Evolutionary conservation across 92 coral and sea anemone genomes (phyloP), one percentile per base, ranked within the genome.

Genomic region (Ricordea florida): DNA sequence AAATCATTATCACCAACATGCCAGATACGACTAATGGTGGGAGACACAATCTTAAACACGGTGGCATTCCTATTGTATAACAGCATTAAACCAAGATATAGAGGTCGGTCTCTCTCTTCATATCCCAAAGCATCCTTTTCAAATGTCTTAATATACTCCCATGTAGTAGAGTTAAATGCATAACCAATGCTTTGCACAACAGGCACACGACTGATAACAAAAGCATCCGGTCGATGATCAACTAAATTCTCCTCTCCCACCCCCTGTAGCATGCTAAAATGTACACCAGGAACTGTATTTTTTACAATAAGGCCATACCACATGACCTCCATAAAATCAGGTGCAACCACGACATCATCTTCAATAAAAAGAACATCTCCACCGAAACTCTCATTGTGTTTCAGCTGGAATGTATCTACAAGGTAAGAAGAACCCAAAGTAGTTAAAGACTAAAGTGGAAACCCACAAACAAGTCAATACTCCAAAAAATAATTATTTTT

Each of bases 1-100:
- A 79, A 34, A 40, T 80, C 81, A 47, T 72, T 86, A 8, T 83
- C 92, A 6, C 98, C 98, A 8, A 94, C 89, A 79, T 94, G 98
- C 98, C 98, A 94, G 46, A 94, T 87, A 29, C 98, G 90, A 63
- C 98, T 91, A 57, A 91, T 85, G 21, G 97, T 94, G 13, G 98
- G 98, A 0, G 93, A 87, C 6, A 85, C 97, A 73, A 91, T 84
- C 45, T 78, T 87, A 9, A 72, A 15, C 17, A 91, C 90, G 4
- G 97, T 91, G 17, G 85, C 86, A 74, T 91, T 91, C n/a, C 90
- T 81, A 73, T 91, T 86, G 55, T 87, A 91, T 51, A 91, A 69
- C 6, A 94, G 77, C 55, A 94, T 75, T 33, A 94, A 80, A 3
- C 98, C 98, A 17, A 94, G 75, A 17, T 89, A 90, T 0, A 91